Base-by-base conservation (phyloP, 1,140 invertebrate genomes). In the Megathymus violae region DNA sequence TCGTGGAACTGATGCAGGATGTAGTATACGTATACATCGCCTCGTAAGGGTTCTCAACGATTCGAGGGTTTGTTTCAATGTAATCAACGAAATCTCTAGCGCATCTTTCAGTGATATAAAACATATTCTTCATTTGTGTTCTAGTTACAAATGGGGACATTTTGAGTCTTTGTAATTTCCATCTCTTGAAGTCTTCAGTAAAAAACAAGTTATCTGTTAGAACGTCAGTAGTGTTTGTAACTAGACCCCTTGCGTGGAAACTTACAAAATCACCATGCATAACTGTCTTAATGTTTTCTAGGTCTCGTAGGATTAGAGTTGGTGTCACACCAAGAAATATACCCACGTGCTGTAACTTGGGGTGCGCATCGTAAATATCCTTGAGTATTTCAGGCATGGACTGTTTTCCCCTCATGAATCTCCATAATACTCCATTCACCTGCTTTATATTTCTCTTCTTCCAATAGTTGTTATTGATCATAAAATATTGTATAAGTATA, bases 221-320 rank as follows among this genome's bases (percentile, higher is more conserved):
- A 19, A 77, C 41, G 59, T 92, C 92, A 10, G 82, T 71, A 40
- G 76, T 43, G 63, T 82, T 86, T 4, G 70, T 56, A 3, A 58
- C 10, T 0, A 89, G 48, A 14, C 84, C 81, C 43, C 86, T 75
- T 7, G 72, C 73, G 47, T 80, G 60, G 61, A 93, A 93, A 61
- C 79, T 77, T 54, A 87, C 77, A 64, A 92, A 93, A 59, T 93
- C 92, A 54, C 88, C 86, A 4, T 92, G 77, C 0, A 93, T 44
- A 9, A 94, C 88, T 10, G 82, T 65, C 69, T 92, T 91, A 4
- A 94, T 78, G 9, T 94, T 76, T 16, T 92, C 84, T 1, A 91
- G 74, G 72, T 93, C 88, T 62, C 74, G 78, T 0, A 87, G 10
- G 1, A 82, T 44, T 3, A 84, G 16, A 3, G 70, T 64, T 13